Conservation (phyloP, 2,888 invertebrate genomes). For the Polia nebulosa region DNA sequence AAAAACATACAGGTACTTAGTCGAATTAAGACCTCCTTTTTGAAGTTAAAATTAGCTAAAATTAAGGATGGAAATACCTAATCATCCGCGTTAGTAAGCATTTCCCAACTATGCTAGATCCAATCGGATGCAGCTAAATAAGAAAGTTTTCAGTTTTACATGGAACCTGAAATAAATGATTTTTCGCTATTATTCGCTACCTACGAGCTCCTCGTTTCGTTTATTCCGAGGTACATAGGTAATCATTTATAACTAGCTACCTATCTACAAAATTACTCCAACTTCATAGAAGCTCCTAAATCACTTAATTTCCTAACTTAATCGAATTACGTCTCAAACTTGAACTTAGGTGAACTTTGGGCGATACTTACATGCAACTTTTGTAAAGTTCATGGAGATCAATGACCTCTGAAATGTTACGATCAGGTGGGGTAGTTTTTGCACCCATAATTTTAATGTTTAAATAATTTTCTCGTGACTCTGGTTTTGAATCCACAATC, state of each 20-base stretch:
- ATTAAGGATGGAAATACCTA: neutral
- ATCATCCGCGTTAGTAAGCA: neutral
- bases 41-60: no score
- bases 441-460: no score
- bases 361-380: conserved; percentile 26
- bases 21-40: no score
- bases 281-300: neutral
- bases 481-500: no score
- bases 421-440: no score
- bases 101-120: no score
- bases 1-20: no score
- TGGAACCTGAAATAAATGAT: neutral
- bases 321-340: neutral
- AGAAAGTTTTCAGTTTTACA: neutral
- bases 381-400: conserved; percentile 8
- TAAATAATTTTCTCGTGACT: no score
- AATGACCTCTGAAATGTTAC: conserved; percentile 1
- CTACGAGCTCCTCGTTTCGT: neutral
- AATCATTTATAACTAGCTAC: neutral
- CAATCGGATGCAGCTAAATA: neutral
- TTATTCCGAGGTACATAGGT: neutral
- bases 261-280: neutral
- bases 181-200: no score
- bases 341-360: conserved; percentile 43
- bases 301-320: conserved; percentile 2